Evolutionary conservation across 30 jellyfish, hydroid and myxozoan genomes (phyloP), one percentile per base, ranked within the genome.

Genomic region (Nemopilema nomurai): DNA sequence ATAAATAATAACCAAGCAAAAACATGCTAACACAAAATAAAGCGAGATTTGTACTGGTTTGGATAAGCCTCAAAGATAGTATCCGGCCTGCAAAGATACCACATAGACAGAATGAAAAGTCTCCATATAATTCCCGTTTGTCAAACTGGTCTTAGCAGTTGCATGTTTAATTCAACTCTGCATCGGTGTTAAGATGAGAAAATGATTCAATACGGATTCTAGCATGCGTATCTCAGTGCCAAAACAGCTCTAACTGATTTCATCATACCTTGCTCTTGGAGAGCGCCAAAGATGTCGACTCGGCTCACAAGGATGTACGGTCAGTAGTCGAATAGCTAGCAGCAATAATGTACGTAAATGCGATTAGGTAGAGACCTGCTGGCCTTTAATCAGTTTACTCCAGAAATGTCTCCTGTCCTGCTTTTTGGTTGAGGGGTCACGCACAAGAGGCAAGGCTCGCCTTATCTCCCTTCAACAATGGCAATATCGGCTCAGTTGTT

Each of bases 391-490:
- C 57, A 41, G 57, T 41, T 41, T 41, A 41, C 6, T 3, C 57
- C 57, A 41, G 57, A 41, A 41, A 1, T 19, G 29, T n/a, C 72
- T 63, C 29, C 81, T 24, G 81, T 31, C 41, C 29, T 25, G 33
- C 41, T 74, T 31, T 19, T 31, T 31, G 84, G 50, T 27, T 74
- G 84, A 51, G 41, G n/a, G 84, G 84, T 74, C 84, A 74, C 70
- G 49, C 84, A 74, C 84, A 74, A 74, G 84, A 51, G n/a, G 49
- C 24, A 21, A 26, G 24, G 32, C 8, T 24, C 32, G 77, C 4
- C 6, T 67, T 9, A 23, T 67, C 20, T 24, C 77, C 22, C 31
- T 13, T 1, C 29, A 20, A 67, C 77, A 67, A 67, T 13, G 24
- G 77, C 4, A 1, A 21, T 26, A 9, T 41, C 57, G 13, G 6